These are phyloP conservation scores for Heterocephalus glaber DNA, from an alignment of 2,113 vertebrate genomes.

Conservation along the genomic window DNA sequence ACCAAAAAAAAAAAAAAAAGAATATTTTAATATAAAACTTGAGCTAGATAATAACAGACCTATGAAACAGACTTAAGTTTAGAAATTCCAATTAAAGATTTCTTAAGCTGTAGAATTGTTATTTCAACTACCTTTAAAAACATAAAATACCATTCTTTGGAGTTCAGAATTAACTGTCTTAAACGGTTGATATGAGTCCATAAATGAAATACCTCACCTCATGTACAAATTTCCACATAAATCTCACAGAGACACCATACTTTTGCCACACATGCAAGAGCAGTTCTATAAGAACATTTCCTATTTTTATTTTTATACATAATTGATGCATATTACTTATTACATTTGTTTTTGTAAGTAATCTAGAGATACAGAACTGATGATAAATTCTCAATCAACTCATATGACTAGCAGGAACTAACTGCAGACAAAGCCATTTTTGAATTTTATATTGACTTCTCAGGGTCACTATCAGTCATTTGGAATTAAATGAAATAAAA, in stretches of 20 bases:
- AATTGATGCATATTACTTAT: background rate
- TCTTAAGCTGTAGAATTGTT: background rate
- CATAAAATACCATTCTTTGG: background rate
- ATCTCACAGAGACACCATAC: background rate
- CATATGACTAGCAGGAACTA: background rate
- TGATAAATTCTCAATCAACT: background rate
- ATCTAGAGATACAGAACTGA: background rate
- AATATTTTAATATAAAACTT: constrained; percentile 6
- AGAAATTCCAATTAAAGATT: constrained; percentile 34
- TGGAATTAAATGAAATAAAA: background rate
- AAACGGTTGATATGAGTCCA: background rate
- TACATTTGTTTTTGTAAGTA: constrained; percentile 3
- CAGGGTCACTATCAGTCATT: background rate
- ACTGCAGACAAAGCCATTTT: background rate
- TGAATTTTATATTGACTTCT: background rate
- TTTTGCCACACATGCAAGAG: background rate
- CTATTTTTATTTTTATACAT: background rate
- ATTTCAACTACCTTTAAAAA: background rate
- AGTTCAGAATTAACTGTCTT: background rate
- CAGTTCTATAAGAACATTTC: background rate
- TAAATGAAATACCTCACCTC: background rate
- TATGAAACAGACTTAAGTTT: constrained; percentile 1
- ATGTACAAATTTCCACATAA: background rate
- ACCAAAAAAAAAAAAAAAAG: no score
- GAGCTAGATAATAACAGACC: background rate